Evolutionary conservation across 2,888 invertebrate genomes (phyloP).

Genomic region (Malachius bipustulatus): DNA sequence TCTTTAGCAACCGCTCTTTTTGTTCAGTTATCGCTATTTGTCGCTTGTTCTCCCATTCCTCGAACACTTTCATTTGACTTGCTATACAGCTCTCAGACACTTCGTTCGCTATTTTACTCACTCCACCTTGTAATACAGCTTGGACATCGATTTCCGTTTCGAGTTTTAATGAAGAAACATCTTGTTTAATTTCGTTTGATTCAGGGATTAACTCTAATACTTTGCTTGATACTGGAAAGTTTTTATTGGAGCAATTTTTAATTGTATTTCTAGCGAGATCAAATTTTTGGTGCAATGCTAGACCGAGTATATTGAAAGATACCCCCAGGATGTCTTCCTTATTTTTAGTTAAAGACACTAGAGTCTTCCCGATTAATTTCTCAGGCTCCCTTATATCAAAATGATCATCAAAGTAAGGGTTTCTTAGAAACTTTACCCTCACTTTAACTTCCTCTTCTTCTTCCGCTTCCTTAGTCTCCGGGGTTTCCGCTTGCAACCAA

Average conservation of each 20-base stretch:
- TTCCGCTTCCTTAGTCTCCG: constrained; percentile 37
- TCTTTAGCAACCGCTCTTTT: constrained; percentile 39
- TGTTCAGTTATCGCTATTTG: constrained; percentile 48
- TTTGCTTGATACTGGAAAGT: constrained; percentile 31
- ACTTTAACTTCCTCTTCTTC: constrained; percentile 37
- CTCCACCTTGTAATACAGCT: constrained; percentile 23
- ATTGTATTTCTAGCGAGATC: constrained; percentile 28
- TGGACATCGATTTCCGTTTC: constrained; percentile 26
- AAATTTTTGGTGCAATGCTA: constrained; percentile 31
- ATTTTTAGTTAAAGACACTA: constrained; percentile 49
- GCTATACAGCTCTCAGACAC: constrained; percentile 46
- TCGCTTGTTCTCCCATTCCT: constrained; percentile 47
- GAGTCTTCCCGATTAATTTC: constrained; percentile 71
- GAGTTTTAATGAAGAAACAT: constrained; percentile 5
- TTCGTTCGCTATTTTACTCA: constrained; percentile 45
- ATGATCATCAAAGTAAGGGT: constrained; percentile 80
- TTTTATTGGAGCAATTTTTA: constrained; percentile 26
- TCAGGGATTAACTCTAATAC: constrained; percentile 34
- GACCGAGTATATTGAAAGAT: constrained; percentile 37
- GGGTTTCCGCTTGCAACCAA: constrained; percentile 35
- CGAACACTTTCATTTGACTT: constrained; percentile 45
- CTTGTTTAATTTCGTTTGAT: constrained; percentile 24
- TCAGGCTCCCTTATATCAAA: constrained; percentile 67
- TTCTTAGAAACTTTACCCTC: constrained; percentile 66
- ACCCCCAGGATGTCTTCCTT: constrained; percentile 39